These are phyloP conservation scores for Stenurella melanura DNA, from an alignment of 2,888 invertebrate genomes.

Conservation along the genomic window DNA sequence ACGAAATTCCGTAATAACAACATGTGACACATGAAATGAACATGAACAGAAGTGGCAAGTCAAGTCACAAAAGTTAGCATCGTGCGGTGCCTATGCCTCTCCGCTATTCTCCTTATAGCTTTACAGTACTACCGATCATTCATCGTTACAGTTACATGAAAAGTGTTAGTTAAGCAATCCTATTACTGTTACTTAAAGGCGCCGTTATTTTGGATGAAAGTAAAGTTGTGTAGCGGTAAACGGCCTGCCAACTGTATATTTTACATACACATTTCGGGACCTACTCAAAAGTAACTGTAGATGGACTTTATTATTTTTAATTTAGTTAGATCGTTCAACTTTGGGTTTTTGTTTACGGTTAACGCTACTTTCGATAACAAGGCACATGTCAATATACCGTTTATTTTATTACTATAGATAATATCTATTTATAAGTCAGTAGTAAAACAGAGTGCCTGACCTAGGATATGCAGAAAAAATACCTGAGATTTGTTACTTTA, in stretches of 20 bases:
- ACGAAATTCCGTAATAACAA: not conserved
- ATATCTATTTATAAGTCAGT: not conserved
- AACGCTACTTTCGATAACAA: constrained; percentile 35
- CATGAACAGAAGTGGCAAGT: not conserved
- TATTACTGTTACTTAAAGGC: constrained; percentile 56
- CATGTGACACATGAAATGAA: not conserved
- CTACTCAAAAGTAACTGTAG: constrained; percentile 51
- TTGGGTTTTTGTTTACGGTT: constrained; percentile 29
- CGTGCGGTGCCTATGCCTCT: not conserved
- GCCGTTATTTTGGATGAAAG: constrained; percentile 62
- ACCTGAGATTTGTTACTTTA: too few species aligned
- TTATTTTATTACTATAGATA: constrained; percentile 11
- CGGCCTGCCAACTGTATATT: constrained; percentile 46
- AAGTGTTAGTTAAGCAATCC: constrained; percentile 62
- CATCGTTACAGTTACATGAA: constrained; percentile 58
- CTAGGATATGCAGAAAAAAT: constrained; percentile 21
- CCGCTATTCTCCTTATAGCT: not conserved
- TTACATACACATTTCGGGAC: constrained; percentile 55
- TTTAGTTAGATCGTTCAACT: constrained; percentile 39
- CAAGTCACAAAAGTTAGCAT: not conserved
- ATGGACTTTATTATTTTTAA: constrained; percentile 30
- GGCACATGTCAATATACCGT: constrained; percentile 20
- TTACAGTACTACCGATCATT: constrained; percentile 42
- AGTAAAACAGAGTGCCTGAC: constrained; percentile 1
- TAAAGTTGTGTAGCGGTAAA: constrained; percentile 61